phyloP scores from a whole-genome alignment of 2,888 invertebrate species.

The Pristionchus exspectatus region DNA sequence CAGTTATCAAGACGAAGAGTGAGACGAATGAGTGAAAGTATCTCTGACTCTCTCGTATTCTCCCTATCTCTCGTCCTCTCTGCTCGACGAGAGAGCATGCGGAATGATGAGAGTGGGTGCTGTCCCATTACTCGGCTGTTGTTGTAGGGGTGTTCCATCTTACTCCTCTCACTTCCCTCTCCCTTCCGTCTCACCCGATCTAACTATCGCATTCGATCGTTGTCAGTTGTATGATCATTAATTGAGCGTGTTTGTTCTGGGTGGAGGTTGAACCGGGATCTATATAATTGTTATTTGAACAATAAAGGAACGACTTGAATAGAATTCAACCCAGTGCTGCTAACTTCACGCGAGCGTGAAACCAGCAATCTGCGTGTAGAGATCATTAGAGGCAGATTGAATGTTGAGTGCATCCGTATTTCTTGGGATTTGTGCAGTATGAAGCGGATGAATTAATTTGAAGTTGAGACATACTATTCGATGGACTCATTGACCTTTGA shows the following conservation, averaged over 20 bases:
- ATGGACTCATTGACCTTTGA: conserved; percentile 5
- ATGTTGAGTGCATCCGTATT: neutral
- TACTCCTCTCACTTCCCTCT: neutral
- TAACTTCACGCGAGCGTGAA: neutral
- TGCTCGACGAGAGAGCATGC: neutral
- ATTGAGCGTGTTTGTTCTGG: neutral
- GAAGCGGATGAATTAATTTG: neutral
- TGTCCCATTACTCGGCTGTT: neutral
- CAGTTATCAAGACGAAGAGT: neutral
- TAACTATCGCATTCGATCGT: conserved; percentile 20
- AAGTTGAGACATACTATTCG: neutral
- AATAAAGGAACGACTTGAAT: too few relatives aligned
- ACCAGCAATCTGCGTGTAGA: neutral
- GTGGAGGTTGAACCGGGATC: neutral
- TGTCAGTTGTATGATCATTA: neutral
- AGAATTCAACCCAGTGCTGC: too few relatives aligned
- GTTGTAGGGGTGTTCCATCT: neutral
- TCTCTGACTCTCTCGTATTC: neutral
- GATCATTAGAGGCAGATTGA: neutral
- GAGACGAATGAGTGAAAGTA: neutral
- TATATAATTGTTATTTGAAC: too few relatives aligned
- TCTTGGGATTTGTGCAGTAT: neutral
- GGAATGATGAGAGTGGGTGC: neutral
- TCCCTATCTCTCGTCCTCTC: neutral
- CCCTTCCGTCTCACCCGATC: neutral